phyloP scores from a whole-genome alignment of 2,888 invertebrate genomes.

The Meteorus cinctellus region DNA sequence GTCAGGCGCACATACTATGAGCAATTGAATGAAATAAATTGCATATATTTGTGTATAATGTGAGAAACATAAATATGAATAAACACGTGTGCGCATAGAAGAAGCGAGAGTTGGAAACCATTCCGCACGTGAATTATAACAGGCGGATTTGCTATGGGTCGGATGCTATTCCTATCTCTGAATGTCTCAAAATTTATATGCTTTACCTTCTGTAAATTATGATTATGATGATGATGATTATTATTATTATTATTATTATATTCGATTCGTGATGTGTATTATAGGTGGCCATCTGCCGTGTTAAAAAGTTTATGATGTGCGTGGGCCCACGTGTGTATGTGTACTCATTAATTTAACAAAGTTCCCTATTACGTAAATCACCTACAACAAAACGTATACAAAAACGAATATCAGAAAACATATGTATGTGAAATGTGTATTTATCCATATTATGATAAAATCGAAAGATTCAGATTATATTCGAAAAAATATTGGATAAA shows the following conservation, averaged over 20 bases:
- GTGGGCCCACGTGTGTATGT: conserved; percentile 20
- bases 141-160: conserved; percentile 16
- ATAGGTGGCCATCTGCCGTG: neutral
- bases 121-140: neutral
- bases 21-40: conserved; percentile 3
- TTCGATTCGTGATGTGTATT: conserved; percentile 8
- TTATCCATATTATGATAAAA: neutral
- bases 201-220: neutral
- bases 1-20: conserved; percentile 32
- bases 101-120: neutral
- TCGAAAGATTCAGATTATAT: neutral
- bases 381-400: neutral
- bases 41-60: neutral
- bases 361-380: conserved; percentile 15
- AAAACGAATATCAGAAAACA: neutral
- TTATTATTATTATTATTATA: neutral
- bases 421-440: conserved; percentile 3
- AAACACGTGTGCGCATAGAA: neutral
- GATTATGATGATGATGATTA: neutral
- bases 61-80: neutral
- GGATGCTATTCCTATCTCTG: conserved; percentile 12
- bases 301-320: conserved; percentile 22
- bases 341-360: conserved; percentile 25
- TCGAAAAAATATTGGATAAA: neutral
- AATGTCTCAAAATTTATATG: neutral